Conservation (phyloP, 23 tunicate species). For the Halocynthia aurantium region DNA sequence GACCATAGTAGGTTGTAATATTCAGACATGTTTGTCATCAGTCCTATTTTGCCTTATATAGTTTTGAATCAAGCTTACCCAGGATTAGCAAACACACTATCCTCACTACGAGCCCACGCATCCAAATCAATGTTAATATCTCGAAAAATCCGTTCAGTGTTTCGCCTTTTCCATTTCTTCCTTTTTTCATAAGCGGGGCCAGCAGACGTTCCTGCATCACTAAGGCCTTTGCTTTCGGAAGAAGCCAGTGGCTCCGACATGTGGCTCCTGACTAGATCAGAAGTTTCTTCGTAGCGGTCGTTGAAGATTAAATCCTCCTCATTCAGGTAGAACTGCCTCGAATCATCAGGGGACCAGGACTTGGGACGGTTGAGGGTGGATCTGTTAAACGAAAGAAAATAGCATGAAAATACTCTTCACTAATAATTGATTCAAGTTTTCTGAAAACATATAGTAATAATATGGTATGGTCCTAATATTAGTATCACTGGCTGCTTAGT, state of each 20-base stretch:
- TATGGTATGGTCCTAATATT: too few relatives aligned
- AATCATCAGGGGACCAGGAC: constrained; percentile 25
- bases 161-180: constrained; percentile 14
- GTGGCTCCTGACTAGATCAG: too few relatives aligned
- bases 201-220: neutral
- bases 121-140: neutral
- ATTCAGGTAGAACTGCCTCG: neutral
- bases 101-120: constrained; percentile 3
- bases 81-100: constrained; percentile 15
- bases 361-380: constrained; percentile 1
- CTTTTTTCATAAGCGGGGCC: neutral
- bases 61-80: neutral
- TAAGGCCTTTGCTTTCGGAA: neutral
- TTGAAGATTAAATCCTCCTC: neutral
- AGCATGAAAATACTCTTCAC: neutral
- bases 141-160: constrained; percentile 5
- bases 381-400: neutral
- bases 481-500: too few relatives aligned
- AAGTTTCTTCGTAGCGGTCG: neutral
- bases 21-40: too few relatives aligned
- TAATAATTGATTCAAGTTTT: too few relatives aligned
- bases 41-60: too few relatives aligned
- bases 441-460: too few relatives aligned
- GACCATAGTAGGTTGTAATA: too few relatives aligned
- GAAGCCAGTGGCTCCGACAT: too few relatives aligned